phyloP scores from a whole-genome alignment of 2,888 invertebrate species.

The Calameuta idolon region DNA sequence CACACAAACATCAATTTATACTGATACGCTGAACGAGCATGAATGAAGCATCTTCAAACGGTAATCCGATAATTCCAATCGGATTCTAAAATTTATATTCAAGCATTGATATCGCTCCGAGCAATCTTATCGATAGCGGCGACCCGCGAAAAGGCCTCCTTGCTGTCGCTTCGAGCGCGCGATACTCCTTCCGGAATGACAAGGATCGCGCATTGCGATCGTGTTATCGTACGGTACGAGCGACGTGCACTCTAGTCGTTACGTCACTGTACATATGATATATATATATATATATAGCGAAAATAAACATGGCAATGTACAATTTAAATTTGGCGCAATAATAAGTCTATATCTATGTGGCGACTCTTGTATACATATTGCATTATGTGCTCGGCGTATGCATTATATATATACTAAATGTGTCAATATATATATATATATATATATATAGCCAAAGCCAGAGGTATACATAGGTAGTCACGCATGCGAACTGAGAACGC shows the following conservation, averaged over 20 bases:
- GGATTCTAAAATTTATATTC: background rate
- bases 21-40: background rate
- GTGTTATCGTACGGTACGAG: background rate
- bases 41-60: background rate
- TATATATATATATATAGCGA: background rate
- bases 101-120: background rate
- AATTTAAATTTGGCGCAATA: background rate
- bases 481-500: constrained; percentile 43
- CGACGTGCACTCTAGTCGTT: background rate
- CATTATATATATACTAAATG: background rate
- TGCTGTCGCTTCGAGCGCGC: background rate
- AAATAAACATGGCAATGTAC: background rate
- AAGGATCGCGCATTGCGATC: background rate
- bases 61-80: background rate
- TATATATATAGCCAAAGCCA: background rate
- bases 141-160: background rate
- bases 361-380: background rate
- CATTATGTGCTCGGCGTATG: background rate
- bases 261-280: background rate
- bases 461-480: constrained; percentile 21
- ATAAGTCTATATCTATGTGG: background rate
- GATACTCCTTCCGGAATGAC: background rate
- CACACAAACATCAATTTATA: background rate
- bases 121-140: background rate
- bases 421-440: background rate